Evolutionary conservation across 2,888 invertebrate species (phyloP).

Genomic region (Agrotis segetum): DNA sequence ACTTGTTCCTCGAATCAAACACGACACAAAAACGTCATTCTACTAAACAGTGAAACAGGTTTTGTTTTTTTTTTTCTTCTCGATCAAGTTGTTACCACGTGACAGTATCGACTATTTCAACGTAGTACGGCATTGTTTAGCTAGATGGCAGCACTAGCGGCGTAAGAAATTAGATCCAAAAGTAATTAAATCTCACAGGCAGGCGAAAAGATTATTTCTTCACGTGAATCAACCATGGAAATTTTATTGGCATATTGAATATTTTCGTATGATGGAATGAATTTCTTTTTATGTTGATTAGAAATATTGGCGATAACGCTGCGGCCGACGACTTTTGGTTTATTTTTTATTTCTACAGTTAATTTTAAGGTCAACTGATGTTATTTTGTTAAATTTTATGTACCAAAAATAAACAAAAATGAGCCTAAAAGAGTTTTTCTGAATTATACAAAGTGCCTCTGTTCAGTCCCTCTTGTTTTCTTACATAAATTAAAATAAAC

Average conservation of each 20-base stretch:
- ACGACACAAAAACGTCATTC: slow-evolving; percentile 87
- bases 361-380: slow-evolving; percentile 25
- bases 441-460: too few relatives aligned
- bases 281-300: slow-evolving; percentile 81
- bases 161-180: slow-evolving; percentile 56
- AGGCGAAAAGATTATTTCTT: slow-evolving; percentile 61
- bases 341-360: slow-evolving; percentile 1
- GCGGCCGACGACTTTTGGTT: slow-evolving; percentile 25
- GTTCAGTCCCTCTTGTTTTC: too few relatives aligned
- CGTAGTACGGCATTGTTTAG: slow-evolving; percentile 64
- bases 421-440: too few relatives aligned
- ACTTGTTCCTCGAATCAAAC: slow-evolving; percentile 69
- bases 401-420: too few relatives aligned
- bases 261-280: slow-evolving; percentile 70
- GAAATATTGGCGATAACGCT: slow-evolving; percentile 59
- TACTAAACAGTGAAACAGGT: slow-evolving; percentile 84
- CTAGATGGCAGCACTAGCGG: slow-evolving; percentile 76
- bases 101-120: slow-evolving; percentile 73
- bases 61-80: slow-evolving; percentile 82
- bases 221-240: slow-evolving; percentile 79
- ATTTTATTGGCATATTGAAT: slow-evolving; percentile 77
- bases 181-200: slow-evolving; percentile 69
- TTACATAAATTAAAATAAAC: too few relatives aligned
- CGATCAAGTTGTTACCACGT: slow-evolving; percentile 74
- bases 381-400: too few relatives aligned